Percentiles rank a stretch among this genome's conserved stretches.
Conservation (phyloP, 1,140 invertebrate genomes). For the Magallana ariakensis region DNA sequence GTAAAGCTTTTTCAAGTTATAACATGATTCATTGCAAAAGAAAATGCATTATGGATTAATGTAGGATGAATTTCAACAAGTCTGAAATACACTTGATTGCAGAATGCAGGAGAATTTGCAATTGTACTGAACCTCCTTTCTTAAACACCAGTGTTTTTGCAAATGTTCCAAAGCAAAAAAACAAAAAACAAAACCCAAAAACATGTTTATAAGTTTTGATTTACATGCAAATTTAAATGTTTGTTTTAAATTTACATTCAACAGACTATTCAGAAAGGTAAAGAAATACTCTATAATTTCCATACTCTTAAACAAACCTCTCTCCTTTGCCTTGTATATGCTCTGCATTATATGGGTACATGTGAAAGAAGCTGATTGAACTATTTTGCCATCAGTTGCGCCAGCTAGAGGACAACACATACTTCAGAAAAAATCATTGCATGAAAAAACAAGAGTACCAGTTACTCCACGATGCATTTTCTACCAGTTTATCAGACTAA, state of each 20-base stretch:
- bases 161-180: too few species aligned
- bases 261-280: slow-evolving; percentile 15
- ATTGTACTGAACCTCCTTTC: too few species aligned
- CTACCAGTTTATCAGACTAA: neutral
- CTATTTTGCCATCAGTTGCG: too few species aligned
- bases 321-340: neutral
- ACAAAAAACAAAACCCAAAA: too few species aligned
- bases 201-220: neutral
- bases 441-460: neutral
- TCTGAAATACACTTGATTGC: too few species aligned
- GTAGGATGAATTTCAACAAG: neutral
- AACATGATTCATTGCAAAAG: neutral
- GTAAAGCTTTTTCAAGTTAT: neutral
- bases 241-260: neutral
- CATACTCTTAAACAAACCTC: neutral
- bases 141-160: too few species aligned
- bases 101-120: too few species aligned
- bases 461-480: slow-evolving; percentile 3
- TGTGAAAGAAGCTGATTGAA: too few species aligned
- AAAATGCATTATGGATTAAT: slow-evolving; percentile 22
- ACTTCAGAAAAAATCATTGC: neutral
- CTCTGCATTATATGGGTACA: neutral
- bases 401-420: too few species aligned
- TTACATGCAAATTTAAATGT: neutral
- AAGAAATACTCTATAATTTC: slow-evolving; percentile 5